Evolutionary conservation across 2,888 invertebrate species (phyloP), one percentile per base, ranked within the genome.

Genomic region (Noctua comes): DNA sequence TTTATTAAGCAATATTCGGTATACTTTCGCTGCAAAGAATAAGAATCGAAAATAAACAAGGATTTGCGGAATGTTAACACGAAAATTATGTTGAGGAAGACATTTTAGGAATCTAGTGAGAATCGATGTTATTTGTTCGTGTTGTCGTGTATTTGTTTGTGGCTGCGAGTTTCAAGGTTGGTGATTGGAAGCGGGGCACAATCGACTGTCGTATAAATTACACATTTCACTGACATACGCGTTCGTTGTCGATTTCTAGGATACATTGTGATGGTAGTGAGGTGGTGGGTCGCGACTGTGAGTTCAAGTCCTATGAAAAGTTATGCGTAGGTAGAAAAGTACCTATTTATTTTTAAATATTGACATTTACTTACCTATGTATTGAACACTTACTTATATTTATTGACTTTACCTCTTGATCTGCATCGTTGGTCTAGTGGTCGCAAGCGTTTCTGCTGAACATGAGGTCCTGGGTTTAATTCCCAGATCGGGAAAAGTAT

Each of bases 141-240:
- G 83, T 82, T 80, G 78, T 86, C 79, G 71, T 85, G 73, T 88
- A 84, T 90, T 87, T 88, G 79, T 88, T 87, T 82, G 77, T 76
- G 72, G 69, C 59, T 80, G 78, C 79, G 81, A 82, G 71, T 84
- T 85, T 70, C 83, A 83, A 89, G 87, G 85, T 84, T 88, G 79
- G 82, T 82, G 77, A 84, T 88, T 82, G 82, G 80, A 86, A 86
- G 74, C 82, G 77, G 84, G 85, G 77, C 83, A 77, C 84, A 80
- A 80, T 88, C 66, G 75, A 72, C 77, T 79, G 74, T 87, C 86
- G 88, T 85, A 91, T 91, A 91, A 90, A 89, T 91, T 89, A 85
- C 82, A 77, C 77, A 84, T 91, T 87, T 79, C 68, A 80, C 80
- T 84, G 88, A 85, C 84, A 86, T 88, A 90, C 88, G 88, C 76